Conservation (phyloP, 2,113 vertebrate genomes). For the Petromus typicus region DNA sequence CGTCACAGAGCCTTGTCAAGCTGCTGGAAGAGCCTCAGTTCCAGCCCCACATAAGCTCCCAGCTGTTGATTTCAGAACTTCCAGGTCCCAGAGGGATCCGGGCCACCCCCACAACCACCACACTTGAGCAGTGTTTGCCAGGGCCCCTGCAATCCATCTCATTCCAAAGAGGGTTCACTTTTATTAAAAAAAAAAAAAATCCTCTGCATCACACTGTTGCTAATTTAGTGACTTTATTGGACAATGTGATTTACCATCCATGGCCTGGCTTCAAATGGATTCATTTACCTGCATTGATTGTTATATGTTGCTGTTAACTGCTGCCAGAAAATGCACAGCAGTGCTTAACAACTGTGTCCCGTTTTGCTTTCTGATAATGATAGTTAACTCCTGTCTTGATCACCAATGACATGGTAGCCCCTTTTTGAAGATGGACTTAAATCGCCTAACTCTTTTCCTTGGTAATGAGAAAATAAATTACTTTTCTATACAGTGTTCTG, state of each 20-base stretch:
- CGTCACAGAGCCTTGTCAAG: not conserved
- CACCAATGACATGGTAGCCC: slow-evolving; percentile 32
- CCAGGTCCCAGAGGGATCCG: not conserved
- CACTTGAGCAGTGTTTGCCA: not conserved
- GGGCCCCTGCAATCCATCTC: not conserved
- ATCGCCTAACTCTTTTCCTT: slow-evolving; percentile 19
- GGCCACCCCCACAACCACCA: no score
- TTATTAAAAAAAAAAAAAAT: not conserved
- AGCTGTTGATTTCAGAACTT: not conserved
- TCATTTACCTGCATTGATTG: slow-evolving; percentile 63
- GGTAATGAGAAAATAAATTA: slow-evolving; percentile 78
- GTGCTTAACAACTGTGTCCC: slow-evolving; percentile 47
- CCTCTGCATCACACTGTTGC: not conserved
- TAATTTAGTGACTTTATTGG: slow-evolving; percentile 65
- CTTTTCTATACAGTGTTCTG: slow-evolving; percentile 62
- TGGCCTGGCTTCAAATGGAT: slow-evolving; percentile 63
- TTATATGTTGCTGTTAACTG: slow-evolving; percentile 28
- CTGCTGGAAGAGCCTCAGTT: not conserved
- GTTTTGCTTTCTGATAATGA: slow-evolving; percentile 38
- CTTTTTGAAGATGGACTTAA: slow-evolving; percentile 55
- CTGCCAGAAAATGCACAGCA: slow-evolving; percentile 51
- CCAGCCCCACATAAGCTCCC: not conserved
- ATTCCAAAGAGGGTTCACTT: not conserved
- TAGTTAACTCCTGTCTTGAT: slow-evolving; percentile 34
- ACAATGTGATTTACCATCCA: slow-evolving; percentile 59